phyloP scores from a whole-genome alignment of 2,888 invertebrate genomes.

The Mechanitis messenoides region DNA sequence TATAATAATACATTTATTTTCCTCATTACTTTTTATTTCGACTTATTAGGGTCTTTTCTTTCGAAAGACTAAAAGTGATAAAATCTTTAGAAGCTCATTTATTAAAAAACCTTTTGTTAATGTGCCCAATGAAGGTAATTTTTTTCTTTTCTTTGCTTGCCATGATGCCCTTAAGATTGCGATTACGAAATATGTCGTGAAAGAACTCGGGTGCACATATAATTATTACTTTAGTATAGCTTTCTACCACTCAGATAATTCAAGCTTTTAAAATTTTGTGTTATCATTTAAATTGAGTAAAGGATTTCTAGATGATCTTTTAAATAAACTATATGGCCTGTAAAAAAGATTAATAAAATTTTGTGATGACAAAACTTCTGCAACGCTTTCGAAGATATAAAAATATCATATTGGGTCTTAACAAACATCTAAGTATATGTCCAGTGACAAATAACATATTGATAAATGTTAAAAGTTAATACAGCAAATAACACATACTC shows the following conservation, averaged over 20 bases:
- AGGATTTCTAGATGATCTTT: neutral
- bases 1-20: neutral
- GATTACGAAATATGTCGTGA: constrained; percentile 63
- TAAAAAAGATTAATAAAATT: too few species aligned
- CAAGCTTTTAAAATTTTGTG: neutral
- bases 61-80: constrained; percentile 23
- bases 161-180: constrained; percentile 62
- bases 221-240: constrained; percentile 46
- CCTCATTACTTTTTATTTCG: constrained; percentile 5
- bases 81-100: constrained; percentile 28
- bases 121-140: constrained; percentile 38
- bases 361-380: too few species aligned
- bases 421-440: neutral
- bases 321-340: neutral
- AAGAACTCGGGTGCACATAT: constrained; percentile 52
- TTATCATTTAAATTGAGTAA: neutral
- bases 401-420: neutral
- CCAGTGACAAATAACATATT: neutral
- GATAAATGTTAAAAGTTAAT: constrained; percentile 5
- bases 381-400: too few species aligned
- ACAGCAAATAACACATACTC: neutral
- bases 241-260: constrained; percentile 28
- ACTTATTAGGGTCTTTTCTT: constrained; percentile 5
- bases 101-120: constrained; percentile 31
- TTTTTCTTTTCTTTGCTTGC: constrained; percentile 39